Percentiles rank a stretch among this genome's conserved stretches.
Conservation (phyloP, 64 coral and sea anemone species). For the Astreopora myriophthalma region DNA sequence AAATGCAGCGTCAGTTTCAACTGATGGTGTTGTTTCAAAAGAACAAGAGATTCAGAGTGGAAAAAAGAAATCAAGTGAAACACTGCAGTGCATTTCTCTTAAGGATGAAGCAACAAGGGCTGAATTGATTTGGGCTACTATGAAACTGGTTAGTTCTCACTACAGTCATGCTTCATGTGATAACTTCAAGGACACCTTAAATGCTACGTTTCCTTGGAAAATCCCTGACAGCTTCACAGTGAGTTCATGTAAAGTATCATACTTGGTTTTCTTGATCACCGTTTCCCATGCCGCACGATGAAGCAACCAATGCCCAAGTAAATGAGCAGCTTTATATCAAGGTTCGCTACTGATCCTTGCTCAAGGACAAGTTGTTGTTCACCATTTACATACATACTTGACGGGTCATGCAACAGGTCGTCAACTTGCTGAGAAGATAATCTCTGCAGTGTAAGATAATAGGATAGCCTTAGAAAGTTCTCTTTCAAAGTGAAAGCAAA, state of each 20-base stretch:
- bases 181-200: neutral
- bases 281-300: slow-evolving; percentile 55
- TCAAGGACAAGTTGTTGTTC: slow-evolving; percentile 59
- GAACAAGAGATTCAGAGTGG: neutral
- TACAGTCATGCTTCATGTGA: neutral
- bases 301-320: slow-evolving; percentile 69
- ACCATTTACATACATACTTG: slow-evolving; percentile 70
- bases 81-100: neutral
- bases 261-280: slow-evolving; percentile 63
- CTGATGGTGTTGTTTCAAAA: neutral
- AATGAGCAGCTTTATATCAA: slow-evolving; percentile 67
- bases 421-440: slow-evolving; percentile 72
- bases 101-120: neutral
- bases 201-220: slow-evolving; percentile 77
- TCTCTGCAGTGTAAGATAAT: slow-evolving; percentile 67
- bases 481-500: slow-evolving; percentile 61
- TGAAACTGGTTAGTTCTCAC: neutral
- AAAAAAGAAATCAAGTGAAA: slow-evolving; percentile 6
- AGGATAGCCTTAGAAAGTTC: slow-evolving; percentile 43
- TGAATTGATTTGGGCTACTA: too few relatives aligned
- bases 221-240: slow-evolving; percentile 69
- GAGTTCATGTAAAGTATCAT: slow-evolving; percentile 78
- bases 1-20: slow-evolving; percentile 3
- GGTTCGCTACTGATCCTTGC: slow-evolving; percentile 66
- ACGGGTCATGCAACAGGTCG: slow-evolving; percentile 67